Evolutionary conservation across 92 coral and sea anemone genomes (phyloP).

Genomic region (Palythoa heliodiscus): DNA sequence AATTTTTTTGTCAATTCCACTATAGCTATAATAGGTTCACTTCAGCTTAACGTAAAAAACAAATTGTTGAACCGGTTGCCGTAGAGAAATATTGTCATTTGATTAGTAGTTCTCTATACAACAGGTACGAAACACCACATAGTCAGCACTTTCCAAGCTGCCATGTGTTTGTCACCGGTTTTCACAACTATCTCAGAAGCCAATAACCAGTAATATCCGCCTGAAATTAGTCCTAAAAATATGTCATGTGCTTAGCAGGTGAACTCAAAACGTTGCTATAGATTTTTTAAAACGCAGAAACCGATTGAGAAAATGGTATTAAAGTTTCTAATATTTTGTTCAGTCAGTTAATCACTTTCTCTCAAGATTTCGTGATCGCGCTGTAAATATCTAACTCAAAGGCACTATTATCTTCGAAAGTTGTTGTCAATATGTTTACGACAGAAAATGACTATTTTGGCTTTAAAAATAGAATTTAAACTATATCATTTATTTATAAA

Average conservation of each 20-base stretch:
- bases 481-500: no score
- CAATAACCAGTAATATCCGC: not conserved
- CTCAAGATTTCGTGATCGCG: not conserved
- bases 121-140: not conserved
- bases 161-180: conserved; percentile 6
- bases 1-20: not conserved
- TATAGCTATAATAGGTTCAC: not conserved
- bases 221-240: not conserved
- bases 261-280: not conserved
- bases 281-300: not conserved
- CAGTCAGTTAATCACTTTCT: not conserved
- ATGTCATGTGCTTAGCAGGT: not conserved
- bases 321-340: not conserved
- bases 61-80: not conserved
- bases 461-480: not conserved
- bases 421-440: not conserved
- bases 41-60: not conserved
- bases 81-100: not conserved
- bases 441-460: not conserved
- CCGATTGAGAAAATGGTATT: not conserved
- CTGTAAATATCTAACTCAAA: not conserved
- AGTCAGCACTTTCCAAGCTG: not conserved
- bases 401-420: not conserved
- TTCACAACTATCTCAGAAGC: not conserved
- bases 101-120: not conserved